Evolutionary conservation across 2,888 invertebrate species (phyloP).

Genomic region (Cartodere bifasciata): DNA sequence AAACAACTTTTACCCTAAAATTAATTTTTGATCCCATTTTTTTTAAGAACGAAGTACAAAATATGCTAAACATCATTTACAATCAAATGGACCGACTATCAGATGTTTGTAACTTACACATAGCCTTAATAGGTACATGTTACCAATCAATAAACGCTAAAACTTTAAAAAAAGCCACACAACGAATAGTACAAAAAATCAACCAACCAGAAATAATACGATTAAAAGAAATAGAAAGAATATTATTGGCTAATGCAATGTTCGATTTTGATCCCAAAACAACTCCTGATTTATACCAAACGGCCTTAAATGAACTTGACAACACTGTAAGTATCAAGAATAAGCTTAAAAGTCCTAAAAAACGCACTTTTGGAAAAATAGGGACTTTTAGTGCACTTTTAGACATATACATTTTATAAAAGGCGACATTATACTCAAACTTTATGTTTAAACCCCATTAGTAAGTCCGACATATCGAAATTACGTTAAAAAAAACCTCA

Average conservation of each 20-base stretch:
- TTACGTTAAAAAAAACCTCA: too few species aligned
- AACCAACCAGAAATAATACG: conserved; percentile 25
- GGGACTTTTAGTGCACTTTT: too few species aligned
- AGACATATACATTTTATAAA: too few species aligned
- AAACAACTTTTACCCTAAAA: conserved; percentile 1
- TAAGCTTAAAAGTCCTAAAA: too few species aligned
- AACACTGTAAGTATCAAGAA: conserved; percentile 28
- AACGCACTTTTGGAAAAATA: too few species aligned
- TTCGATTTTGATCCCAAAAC: conserved; percentile 45
- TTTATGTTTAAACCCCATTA: too few species aligned
- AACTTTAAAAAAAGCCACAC: conserved; percentile 38
- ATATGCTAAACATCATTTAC: conserved; percentile 41
- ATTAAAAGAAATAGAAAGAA: conserved; percentile 64
- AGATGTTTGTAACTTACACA: conserved; percentile 49
- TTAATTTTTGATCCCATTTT: too few species aligned
- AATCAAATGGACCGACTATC: conserved; percentile 47
- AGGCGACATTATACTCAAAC: too few species aligned
- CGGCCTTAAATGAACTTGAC: conserved; percentile 39
- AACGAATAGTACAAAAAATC: too few species aligned
- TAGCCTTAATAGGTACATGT: conserved; percentile 48
- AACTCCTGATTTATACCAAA: conserved; percentile 35
- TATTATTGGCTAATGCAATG: conserved; percentile 47
- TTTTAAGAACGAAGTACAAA: conserved; percentile 37
- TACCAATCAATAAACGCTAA: conserved; percentile 36
- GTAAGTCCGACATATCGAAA: too few species aligned